Evolutionary conservation across 2,888 invertebrate species (phyloP), one percentile per base, ranked within the genome.

Genomic region (Gari tellinella): DNA sequence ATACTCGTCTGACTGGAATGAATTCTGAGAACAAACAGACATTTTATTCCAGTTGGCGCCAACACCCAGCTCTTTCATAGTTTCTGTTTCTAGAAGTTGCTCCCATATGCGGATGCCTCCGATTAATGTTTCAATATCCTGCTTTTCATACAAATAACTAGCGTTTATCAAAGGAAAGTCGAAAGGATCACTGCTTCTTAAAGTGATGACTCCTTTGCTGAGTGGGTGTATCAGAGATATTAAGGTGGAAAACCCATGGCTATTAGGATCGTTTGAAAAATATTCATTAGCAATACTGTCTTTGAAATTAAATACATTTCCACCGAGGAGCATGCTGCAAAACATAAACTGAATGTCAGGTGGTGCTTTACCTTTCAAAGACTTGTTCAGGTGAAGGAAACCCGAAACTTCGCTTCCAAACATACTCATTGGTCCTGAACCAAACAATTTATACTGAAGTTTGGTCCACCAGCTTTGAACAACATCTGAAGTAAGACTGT

Each of bases 81-180:
- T 46, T 21, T 72, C 51, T 12, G 75, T 78, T 41, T 65, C 40
- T 3, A 73, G 10, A 23, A 63, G 57, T 15, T 76, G 61, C 49
- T 77, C 68, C 61, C 63, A 66, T 4, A 69, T 19, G 19, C 73
- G 26, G 4, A 77, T 61, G 8, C 72, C 77, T 58, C 45, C 17
- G 17, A 80, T 41, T 10, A 68, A 55, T 3, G 70, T 58, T 48
- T 83, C 79, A 25, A 95, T 91, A 88, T 96, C 96, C 41, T 92
- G 91, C 0, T 91, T 86, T 12, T 94, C 90, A 37, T 94, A 92
- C 75, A 97, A 96, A 90, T 99, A 99, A 87, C 97, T 96, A 0
- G 98, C 96, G 92, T 98, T 95, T 91, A 99, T 97, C 41, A 96
- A 89, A 0, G 97, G 97, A 91, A 95, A 94, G 68, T 95, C 95